Evolutionary conservation across 35 echinoderm and acorn worm species (phyloP).

Genomic region (Diadema setosum): DNA sequence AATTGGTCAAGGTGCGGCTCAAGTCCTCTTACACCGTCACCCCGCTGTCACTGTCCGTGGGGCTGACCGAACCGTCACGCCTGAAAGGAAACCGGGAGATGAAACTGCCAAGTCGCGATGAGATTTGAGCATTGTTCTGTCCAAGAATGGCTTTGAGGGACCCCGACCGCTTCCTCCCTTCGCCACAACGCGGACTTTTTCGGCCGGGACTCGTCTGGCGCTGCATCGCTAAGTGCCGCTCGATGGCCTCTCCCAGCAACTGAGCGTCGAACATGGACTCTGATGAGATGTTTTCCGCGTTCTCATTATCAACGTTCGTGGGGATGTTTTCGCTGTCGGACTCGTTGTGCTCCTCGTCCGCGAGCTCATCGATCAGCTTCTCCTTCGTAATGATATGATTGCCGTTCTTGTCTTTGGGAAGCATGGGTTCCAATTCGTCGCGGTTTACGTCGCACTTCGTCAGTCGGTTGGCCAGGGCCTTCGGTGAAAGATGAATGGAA

Average conservation of each 20-base stretch:
- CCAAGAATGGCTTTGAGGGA: conserved; percentile 58
- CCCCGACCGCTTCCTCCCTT: conserved; percentile 32
- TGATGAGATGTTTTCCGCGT: background rate
- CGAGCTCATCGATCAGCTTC: background rate
- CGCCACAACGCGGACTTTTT: conserved; percentile 14
- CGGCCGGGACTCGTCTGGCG: conserved; percentile 25
- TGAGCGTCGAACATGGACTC: conserved; percentile 54
- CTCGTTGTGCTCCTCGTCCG: background rate
- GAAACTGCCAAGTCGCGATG: conserved; percentile 55
- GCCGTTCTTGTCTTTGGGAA: conserved; percentile 28
- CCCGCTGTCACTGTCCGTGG: background rate
- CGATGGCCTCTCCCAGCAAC: conserved; percentile 82
- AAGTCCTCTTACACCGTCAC: conserved; percentile 1
- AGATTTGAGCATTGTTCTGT: conserved; percentile 65
- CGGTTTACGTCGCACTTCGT: background rate
- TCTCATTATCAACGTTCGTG: background rate
- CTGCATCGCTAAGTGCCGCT: conserved; percentile 60
- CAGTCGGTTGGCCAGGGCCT: background rate
- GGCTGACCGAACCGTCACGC: conserved; percentile 33
- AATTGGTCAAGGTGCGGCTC: too few relatives aligned
- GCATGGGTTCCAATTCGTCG: conserved; percentile 60
- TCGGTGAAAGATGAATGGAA: background rate
- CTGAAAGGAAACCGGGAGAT: conserved; percentile 73
- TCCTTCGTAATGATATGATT: conserved; percentile 33
- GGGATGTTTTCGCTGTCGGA: background rate